These are phyloP conservation scores for Burhinus bistriatus DNA, from an alignment of 2,113 vertebrate genomes.

Conservation along the genomic window DNA sequence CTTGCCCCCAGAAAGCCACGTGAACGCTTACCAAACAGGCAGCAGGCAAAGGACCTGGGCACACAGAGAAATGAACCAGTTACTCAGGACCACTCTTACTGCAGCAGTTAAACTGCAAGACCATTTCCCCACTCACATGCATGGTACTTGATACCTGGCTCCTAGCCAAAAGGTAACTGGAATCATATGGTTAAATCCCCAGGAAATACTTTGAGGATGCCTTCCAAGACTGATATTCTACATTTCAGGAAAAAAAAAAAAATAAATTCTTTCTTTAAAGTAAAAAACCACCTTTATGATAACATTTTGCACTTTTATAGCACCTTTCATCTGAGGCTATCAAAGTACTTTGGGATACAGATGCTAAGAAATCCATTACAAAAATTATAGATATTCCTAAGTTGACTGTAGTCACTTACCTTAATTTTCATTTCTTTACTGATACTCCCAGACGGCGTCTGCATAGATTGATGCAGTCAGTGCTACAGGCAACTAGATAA, in stretches of 20 bases:
- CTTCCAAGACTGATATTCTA: not conserved
- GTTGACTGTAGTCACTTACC: not conserved
- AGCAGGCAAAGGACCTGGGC: not conserved
- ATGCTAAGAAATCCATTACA: conserved; percentile 19
- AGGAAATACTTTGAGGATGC: not conserved
- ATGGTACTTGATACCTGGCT: not conserved
- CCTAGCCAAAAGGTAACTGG: not conserved
- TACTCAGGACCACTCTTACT: not conserved
- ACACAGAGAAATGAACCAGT: not conserved
- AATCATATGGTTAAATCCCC: not conserved
- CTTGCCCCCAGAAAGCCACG: not conserved
- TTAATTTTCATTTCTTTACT: conserved; percentile 37
- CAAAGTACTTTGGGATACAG: not conserved
- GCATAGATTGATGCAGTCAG: not conserved
- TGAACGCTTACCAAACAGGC: not conserved
- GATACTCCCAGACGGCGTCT: not conserved
- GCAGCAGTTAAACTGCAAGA: not conserved
- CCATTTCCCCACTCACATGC: not conserved
- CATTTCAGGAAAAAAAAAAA: not conserved
- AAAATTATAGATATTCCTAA: conserved; percentile 38
- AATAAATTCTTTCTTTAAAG: not conserved
- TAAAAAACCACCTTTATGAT: not conserved
- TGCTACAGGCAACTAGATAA: not conserved
- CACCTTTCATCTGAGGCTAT: conserved; percentile 21
- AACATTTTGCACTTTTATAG: conserved; percentile 10